Evolutionary conservation across 92 coral and sea anemone species (phyloP), one percentile per base, ranked within the genome.

Genomic region (Diadumene lineata): DNA sequence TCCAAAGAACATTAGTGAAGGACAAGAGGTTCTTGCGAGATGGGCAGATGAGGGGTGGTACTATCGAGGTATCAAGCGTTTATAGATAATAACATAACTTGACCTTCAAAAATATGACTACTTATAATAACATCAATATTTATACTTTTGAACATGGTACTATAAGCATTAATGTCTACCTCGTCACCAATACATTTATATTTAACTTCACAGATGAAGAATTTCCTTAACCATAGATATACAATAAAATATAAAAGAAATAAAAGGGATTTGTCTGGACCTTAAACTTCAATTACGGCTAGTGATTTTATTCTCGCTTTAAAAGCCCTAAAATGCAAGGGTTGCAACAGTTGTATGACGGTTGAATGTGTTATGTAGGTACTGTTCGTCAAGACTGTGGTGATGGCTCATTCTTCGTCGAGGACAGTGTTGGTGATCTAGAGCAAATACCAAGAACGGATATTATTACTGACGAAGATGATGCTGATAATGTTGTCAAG

Each of bases 11-110:
- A 67, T 94, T 60, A 78, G 76, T 44, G 88, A 67, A 69, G 98
- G 98, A 0, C 97, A 94, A 64, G 98, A 94, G 65, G 98, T 94
- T 34, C 75, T 94, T 27, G 97, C 98, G 0, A 87, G 97, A 48
- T 94, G 98, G 98, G 84, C 93, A 3, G 98, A 94, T 50, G 98
- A 94, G 55, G 98, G 97, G 13, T 94, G 98, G 98, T 94, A 94
- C 79, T 94, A 94, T 55, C 75, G 97, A 78, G 98, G 98, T 94
- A 83, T 2, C 3, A 6, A 38, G 6, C 13, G 48, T 13, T 38
- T 38, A n/a, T n/a, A n/a, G n/a, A n/a, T 38, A 38, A 38, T 4
- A 6, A 6, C 48, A 38, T 38, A 38, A 4, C 6, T 6, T 4
- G 48, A 38, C 13, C 6, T 38, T 38, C 13, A 38, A 38, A 38